Evolutionary conservation across 2,113 vertebrate species (phyloP).

Genomic region (Sceloporus tristichus): DNA sequence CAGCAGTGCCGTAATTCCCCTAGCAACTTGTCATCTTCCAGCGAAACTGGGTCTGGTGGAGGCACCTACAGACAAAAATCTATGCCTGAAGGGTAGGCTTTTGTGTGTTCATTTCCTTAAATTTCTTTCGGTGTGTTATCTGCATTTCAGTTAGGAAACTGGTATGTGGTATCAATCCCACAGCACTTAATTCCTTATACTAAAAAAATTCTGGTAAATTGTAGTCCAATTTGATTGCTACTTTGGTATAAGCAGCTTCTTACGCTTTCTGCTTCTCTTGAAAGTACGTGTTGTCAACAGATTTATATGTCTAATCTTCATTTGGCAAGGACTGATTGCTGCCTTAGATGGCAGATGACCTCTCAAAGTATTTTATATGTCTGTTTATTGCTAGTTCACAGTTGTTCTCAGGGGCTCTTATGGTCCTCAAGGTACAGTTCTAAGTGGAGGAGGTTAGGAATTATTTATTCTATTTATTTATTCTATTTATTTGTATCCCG

Average conservation of each 20-base stretch:
- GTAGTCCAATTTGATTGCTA: not conserved
- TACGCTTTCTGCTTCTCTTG: not conserved
- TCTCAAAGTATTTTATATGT: not conserved
- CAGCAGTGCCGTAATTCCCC: constrained; percentile 90
- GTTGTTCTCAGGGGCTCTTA: not conserved
- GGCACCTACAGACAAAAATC: constrained; percentile 92
- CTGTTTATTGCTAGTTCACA: not conserved
- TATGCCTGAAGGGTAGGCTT: constrained; percentile 92
- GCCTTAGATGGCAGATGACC: not conserved
- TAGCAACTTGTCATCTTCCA: constrained; percentile 86
- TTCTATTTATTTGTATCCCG: too few relatives aligned
- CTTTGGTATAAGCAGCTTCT: not conserved
- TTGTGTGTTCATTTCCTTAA: constrained; percentile 15
- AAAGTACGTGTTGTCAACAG: not conserved
- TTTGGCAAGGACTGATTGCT: not conserved
- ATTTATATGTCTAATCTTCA: not conserved
- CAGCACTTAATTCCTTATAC: not conserved
- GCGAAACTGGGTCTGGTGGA: constrained; percentile 86
- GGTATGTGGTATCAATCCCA: not conserved
- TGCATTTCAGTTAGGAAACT: constrained; percentile 16
- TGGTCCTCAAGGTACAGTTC: not conserved
- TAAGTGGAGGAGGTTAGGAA: too few relatives aligned
- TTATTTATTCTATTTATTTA: too few relatives aligned
- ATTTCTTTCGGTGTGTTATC: constrained; percentile 20
- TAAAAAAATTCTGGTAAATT: constrained; percentile 24